phyloP scores from a whole-genome alignment of 2,888 invertebrate species.

The Drosophila anceps region DNA sequence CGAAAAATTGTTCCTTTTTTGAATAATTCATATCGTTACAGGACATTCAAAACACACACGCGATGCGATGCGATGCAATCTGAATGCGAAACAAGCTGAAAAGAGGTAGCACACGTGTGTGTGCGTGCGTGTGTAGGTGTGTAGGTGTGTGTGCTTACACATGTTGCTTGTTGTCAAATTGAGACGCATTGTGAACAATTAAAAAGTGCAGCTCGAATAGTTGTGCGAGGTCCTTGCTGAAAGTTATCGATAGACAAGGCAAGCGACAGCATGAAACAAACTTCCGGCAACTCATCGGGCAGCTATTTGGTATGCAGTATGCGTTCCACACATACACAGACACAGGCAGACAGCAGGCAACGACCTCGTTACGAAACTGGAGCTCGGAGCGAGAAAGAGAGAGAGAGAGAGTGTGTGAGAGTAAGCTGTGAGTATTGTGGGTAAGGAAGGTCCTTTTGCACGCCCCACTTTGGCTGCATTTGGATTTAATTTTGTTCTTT shows the following conservation, averaged over 20 bases:
- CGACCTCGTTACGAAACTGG: conserved; percentile 79
- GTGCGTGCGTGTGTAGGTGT: conserved; percentile 15
- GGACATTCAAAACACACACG: conserved; percentile 85
- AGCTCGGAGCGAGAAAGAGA: conserved; percentile 41
- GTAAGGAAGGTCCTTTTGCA: conserved; percentile 42
- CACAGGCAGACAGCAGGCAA: conserved; percentile 60
- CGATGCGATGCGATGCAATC: conserved; percentile 82
- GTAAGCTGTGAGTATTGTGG: not conserved
- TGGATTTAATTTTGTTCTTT: conserved; percentile 45
- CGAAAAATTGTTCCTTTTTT: conserved; percentile 81
- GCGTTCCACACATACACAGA: conserved; percentile 58
- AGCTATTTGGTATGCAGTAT: conserved; percentile 75
- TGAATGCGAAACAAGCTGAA: conserved; percentile 81
- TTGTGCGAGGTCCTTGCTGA: conserved; percentile 52
- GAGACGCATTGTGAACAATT: conserved; percentile 70
- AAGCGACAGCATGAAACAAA: conserved; percentile 33
- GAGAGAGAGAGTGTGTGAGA: conserved; percentile 2
- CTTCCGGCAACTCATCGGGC: conserved; percentile 54
- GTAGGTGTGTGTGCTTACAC: conserved; percentile 49
- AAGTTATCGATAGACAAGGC: conserved; percentile 62
- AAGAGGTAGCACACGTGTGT: conserved; percentile 37
- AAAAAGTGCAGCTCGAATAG: conserved; percentile 68
- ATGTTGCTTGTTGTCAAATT: conserved; percentile 77
- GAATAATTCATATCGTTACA: conserved; percentile 85
- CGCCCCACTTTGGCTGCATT: conserved; percentile 61